Base-by-base conservation (phyloP, 2,113 vertebrate species). In the Hoplias malabaricus region DNA sequence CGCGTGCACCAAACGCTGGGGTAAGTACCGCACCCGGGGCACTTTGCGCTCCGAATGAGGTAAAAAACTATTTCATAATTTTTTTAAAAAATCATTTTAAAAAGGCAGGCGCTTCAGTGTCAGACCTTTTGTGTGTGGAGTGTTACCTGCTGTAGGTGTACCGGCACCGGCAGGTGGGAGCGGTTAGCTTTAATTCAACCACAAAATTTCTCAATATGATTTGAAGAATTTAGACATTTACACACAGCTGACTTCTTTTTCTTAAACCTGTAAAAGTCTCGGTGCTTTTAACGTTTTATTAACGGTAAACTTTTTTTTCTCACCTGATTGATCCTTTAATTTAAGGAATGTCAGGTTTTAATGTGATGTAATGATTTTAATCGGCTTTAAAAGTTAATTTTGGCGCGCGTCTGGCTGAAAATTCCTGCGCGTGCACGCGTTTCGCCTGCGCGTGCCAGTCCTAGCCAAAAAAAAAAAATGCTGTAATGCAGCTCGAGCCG, bases 371-470 rank as follows among this genome's bases (percentile, higher is more conserved):
- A 43, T 38, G 16, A 1, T 16, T 48, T 48, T 19, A 48, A 48
- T 48, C 43, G 27, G 27, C 6, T 33, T 61, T 2, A 10, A 6
- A 23, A 56, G 53, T 66, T 40, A n/a, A 38, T 79, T 75, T 80
- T 5, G 1, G 61, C 65, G 61, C 70, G 33, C 19, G 71, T 77
- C 67, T 36, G 75, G 81, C 74, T 80, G 14, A 21, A 42, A 67
- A 29, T 21, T 83, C 69, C 75, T 75, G 77, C 68, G 82, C 86
- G 86, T 84, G 87, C 73, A 86, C 78, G 77, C 87, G 81, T 80
- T 76, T 4, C 19, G 27, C 16, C 27, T 61, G 57, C 16, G 29
- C 29, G 65, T 57, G 33, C 74, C 73, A 75, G 66, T 78, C 80
- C 27, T 78, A 82, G 80, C 38, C 80, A 82, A 67, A 85, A 43